A percentile compares a stretch with the other conserved stretches of the same genome.
Evolutionary conservation across 2,797 vertebrate species (phyloP).

Genomic region (Gymnocypris eckloni): DNA sequence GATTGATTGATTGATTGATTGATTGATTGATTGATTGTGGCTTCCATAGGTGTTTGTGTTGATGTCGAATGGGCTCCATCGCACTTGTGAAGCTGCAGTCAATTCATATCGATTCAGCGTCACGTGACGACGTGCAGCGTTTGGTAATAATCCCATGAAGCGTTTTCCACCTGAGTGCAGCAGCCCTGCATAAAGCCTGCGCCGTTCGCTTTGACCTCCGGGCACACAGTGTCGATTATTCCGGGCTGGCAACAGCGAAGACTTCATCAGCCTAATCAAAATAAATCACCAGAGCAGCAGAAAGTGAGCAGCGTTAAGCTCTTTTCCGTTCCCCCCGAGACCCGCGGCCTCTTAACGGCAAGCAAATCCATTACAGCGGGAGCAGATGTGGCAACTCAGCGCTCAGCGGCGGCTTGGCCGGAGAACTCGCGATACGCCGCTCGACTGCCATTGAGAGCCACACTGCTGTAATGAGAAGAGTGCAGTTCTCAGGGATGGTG

Average conservation of each 20-base stretch:
- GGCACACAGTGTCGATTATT: slow-evolving; percentile 81
- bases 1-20: too few species aligned
- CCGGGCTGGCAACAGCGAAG: slow-evolving; percentile 69
- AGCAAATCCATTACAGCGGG: slow-evolving; percentile 81
- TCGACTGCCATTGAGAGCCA: not conserved
- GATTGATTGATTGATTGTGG: not conserved
- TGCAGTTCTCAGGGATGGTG: slow-evolving; percentile 37
- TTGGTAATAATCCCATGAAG: not conserved
- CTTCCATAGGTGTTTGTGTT: not conserved
- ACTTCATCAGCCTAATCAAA: slow-evolving; percentile 84
- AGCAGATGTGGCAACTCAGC: slow-evolving; percentile 77
- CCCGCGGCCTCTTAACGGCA: slow-evolving; percentile 63
- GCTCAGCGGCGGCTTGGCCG: slow-evolving; percentile 49
- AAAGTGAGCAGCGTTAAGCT: slow-evolving; percentile 77
- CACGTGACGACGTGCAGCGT: not conserved
- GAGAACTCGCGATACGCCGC: not conserved
- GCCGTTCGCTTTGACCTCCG: slow-evolving; percentile 74
- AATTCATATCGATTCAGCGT: not conserved
- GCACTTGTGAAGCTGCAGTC: not conserved
- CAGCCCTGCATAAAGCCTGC: slow-evolving; percentile 30
- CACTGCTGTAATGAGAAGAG: slow-evolving; percentile 72
- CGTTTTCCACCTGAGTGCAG: not conserved
- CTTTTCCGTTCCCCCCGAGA: slow-evolving; percentile 69
- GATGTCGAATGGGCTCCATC: slow-evolving; percentile 16
- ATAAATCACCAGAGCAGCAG: slow-evolving; percentile 82